Base-by-base conservation (phyloP, 1,140 invertebrate species). In the Chironomus striatipennis region DNA sequence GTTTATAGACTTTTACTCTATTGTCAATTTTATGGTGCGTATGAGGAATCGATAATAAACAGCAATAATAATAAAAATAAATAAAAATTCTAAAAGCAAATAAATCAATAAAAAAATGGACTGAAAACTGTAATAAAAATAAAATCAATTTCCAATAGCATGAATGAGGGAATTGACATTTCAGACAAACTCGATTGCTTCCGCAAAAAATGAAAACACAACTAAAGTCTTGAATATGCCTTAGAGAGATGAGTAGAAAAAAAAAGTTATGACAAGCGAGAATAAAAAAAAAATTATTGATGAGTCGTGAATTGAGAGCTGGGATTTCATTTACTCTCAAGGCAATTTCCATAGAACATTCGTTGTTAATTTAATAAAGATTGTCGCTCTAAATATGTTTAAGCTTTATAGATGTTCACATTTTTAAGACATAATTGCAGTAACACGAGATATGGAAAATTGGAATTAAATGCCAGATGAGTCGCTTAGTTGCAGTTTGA, bases 141-240 rank as follows among this genome's bases (percentile, higher is more conserved):
- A 47, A 10, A 47, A 4, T 47, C 43, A 57, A n/a, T 57, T 4
- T 15, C 47, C n/a, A 15, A 57, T 34, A 34, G 24, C 24, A 34
- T 34, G 24, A 34, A 34, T 34, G 24, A 57, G 47, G 47, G 47
- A 57, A 57, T 57, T 57, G 47, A 57, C 12, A 57, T 57, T 57
- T 57, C 47, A 57, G 47, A 57, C 47, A 57, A 57, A 57, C n/a
- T 57, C 47, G n/a, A 57, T 57, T 57, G 12, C 47, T 57, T 57
- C 47, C 47, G 47, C 47, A 57, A 57, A 15, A 5, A 57, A 15
- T 57, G 47, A 57, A 1, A 12, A 34, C n/a, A n/a, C n/a, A n/a
- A n/a, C n/a, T 34, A 5, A 5, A 34, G 24, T 34, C 24, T 34
- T 34, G 24, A 34, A 34, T 34, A 34, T 34, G 24, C 24, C 24